Evolutionary conservation across 2,113 vertebrate genomes (phyloP), one percentile per base, ranked within the genome.

Genomic region (Orthonyx spaldingii): DNA sequence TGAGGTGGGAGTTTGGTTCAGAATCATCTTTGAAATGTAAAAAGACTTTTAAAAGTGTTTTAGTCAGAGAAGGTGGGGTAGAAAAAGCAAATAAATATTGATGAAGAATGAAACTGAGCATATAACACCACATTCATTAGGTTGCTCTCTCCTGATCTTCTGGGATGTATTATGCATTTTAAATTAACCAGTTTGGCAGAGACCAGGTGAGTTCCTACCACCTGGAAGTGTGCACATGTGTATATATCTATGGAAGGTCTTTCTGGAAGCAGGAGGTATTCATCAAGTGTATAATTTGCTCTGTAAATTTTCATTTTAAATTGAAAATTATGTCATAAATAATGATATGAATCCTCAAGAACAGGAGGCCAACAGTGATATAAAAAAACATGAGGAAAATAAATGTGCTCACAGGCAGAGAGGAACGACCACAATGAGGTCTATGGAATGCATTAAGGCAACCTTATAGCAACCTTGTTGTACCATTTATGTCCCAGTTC

Each of bases 71-170:
- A 87, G 42, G 20, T 0, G 3, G 33, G 9, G 16, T 77, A 86
- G 47, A 74, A 16, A 95, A 80, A 91, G 33, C 39, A 93, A 93
- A 95, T 96, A 96, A 96, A 94, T 96, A 87, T 91, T 94, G 87
- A 89, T 92, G 81, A 92, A 83, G 42, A 69, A 49, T 49, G 53
- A 92, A 88, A 74, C 37, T 81, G 52, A 90, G 85, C 42, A 78
- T 82, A 41, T 46, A 94, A 46, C 8, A 53, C 19, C 39, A 70
- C 39, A 47, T 52, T 94, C 74, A 93, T 95, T 74, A 89, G 5
- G 20, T 63, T 91, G 20, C 42, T 82, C 24, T 88, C 70, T 93
- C 56, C 80, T 47, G 26, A 93, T n/a, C 42, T 84, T 53, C 84
- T 88, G 64, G 71, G 49, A 90, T 74, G 61, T 65, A 91, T 95